These are phyloP conservation scores for Chymomyza costata DNA, from an alignment of 1,140 invertebrate species.

Conservation along the genomic window DNA sequence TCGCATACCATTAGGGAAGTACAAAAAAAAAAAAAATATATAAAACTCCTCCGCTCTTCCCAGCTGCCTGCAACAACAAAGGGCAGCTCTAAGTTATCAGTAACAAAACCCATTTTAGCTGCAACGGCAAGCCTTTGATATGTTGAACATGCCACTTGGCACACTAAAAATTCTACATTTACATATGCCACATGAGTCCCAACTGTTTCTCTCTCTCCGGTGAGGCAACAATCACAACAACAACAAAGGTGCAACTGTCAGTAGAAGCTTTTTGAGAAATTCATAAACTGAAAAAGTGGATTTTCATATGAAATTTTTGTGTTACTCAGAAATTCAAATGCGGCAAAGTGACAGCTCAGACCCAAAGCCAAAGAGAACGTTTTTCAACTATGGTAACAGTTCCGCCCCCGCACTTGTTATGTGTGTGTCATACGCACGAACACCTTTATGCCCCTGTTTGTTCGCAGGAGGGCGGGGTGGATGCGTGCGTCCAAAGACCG, in stretches of 20 bases:
- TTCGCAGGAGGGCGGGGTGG: neutral
- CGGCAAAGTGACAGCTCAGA: constrained; percentile 49
- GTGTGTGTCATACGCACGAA: constrained; percentile 70
- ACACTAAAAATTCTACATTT: constrained; percentile 58
- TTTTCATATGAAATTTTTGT: constrained; percentile 71
- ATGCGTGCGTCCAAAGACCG: constrained; percentile 3
- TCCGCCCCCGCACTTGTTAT: constrained; percentile 33
- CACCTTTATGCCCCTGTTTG: too few species aligned
- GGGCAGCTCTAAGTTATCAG: too few species aligned
- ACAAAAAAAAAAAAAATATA: too few species aligned
- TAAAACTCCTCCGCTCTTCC: neutral
- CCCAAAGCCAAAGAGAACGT: neutral
- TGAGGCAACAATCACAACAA: constrained; percentile 31
- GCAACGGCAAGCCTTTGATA: constrained; percentile 55
- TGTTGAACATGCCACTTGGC: constrained; percentile 67
- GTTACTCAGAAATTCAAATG: constrained; percentile 69
- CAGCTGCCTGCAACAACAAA: neutral
- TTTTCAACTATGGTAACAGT: too few species aligned
- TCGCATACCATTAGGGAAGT: too few species aligned
- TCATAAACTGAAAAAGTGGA: constrained; percentile 73
- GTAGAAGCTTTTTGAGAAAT: constrained; percentile 69
- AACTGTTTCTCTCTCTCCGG: neutral
- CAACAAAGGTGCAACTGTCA: too few species aligned
- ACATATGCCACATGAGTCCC: constrained; percentile 49
- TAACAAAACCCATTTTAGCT: constrained; percentile 13